Evolutionary conservation across 2,113 vertebrate genomes (phyloP).

Genomic region (Mirza zaza): DNA sequence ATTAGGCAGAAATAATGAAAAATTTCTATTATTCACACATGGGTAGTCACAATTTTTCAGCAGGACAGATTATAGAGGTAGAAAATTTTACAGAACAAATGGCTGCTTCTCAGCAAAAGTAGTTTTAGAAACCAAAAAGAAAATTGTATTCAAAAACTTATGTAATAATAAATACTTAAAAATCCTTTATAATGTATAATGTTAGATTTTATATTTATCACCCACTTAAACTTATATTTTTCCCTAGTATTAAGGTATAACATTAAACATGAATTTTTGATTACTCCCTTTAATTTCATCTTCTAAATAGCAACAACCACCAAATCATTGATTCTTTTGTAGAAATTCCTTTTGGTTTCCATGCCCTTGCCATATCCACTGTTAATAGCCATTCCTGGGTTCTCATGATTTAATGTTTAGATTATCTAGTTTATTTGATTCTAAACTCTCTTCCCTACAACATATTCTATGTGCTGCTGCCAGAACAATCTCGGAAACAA

Average conservation of each 20-base stretch:
- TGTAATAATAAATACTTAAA: neutral
- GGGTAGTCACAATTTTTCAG: slow-evolving; percentile 64
- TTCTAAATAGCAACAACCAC: neutral
- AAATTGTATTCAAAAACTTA: slow-evolving; percentile 24
- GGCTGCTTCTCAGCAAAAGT: slow-evolving; percentile 6
- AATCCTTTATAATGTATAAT: neutral
- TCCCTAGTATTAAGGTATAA: neutral
- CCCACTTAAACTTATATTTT: neutral
- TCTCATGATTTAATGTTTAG: neutral
- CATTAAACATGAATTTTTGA: neutral
- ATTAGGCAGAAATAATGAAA: slow-evolving; percentile 73
- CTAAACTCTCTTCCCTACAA: neutral
- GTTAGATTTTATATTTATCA: neutral
- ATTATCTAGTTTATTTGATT: neutral
- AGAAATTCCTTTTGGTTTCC: neutral
- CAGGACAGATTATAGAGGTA: slow-evolving; percentile 55
- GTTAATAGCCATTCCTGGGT: neutral
- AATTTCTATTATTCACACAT: slow-evolving; percentile 70
- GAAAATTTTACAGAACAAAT: slow-evolving; percentile 46
- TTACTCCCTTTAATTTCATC: neutral
- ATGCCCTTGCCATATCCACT: no score
- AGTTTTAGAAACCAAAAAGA: neutral
- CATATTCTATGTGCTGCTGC: neutral
- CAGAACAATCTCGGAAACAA: neutral
- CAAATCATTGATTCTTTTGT: neutral